phyloP scores from a whole-genome alignment of 2,797 vertebrate genomes.

The Molossus alvarezi region DNA sequence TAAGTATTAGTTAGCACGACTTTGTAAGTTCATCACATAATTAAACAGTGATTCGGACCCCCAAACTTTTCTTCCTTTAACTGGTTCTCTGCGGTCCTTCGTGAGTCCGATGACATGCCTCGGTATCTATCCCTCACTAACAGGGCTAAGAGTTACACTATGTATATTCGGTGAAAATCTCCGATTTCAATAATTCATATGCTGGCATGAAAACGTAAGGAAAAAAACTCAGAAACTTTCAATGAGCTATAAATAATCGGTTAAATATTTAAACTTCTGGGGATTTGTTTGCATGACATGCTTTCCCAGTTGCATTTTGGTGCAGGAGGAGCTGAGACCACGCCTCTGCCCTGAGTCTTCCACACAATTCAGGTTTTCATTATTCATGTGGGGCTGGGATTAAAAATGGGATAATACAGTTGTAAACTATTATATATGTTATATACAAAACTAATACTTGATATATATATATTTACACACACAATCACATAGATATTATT shows the following conservation, averaged over 20 bases:
- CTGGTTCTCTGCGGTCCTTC: not conserved
- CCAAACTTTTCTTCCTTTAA: not conserved
- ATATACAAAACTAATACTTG: not conserved
- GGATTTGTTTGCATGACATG: not conserved
- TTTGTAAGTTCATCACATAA: not conserved
- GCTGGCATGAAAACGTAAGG: not conserved
- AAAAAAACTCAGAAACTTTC: not conserved
- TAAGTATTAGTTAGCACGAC: not conserved
- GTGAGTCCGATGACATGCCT: not conserved
- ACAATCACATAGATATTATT: not conserved
- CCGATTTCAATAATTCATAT: not conserved
- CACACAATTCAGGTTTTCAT: not conserved
- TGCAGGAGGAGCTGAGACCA: not conserved
- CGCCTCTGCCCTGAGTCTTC: not conserved
- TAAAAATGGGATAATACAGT: not conserved
- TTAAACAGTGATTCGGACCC: not conserved
- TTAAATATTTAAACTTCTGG: not conserved
- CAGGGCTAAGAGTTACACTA: not conserved
- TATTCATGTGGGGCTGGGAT: not conserved
- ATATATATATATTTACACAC: not conserved
- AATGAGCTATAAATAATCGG: not conserved
- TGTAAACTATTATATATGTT: not conserved
- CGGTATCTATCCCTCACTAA: not conserved
- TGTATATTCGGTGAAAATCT: not conserved
- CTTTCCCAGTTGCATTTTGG: not conserved